These are phyloP conservation scores for Arizona elegans DNA, from an alignment of 2,113 vertebrate species.

Conservation along the genomic window DNA sequence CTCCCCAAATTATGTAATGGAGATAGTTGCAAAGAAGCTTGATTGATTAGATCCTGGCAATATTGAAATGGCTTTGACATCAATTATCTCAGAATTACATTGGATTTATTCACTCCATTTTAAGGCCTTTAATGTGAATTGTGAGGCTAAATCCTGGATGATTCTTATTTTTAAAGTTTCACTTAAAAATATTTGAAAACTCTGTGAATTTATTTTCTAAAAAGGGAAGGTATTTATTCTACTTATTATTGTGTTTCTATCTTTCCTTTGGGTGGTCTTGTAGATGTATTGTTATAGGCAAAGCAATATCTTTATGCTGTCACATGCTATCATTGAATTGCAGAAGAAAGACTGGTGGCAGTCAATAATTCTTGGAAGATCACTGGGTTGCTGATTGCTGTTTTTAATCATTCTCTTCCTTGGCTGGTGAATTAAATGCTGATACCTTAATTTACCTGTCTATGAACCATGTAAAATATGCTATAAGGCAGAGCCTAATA, in stretches of 20 bases:
- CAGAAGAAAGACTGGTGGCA: fast-evolving
- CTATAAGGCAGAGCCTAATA: constrained; percentile 4
- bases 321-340: background rate
- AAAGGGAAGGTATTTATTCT: background rate
- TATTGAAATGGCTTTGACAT: constrained; percentile 11
- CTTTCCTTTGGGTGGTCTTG: background rate
- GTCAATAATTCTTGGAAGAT: background rate
- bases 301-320: background rate
- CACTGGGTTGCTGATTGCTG: background rate
- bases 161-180: background rate
- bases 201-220: constrained; percentile 4
- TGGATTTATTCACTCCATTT: background rate
- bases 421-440: background rate
- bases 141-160: background rate
- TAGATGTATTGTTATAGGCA: background rate
- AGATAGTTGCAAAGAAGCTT: background rate
- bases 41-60: background rate
- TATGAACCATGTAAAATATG: constrained; percentile 17
- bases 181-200: constrained; percentile 23
- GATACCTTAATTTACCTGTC: background rate
- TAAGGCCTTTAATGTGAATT: constrained; percentile 25
- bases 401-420: background rate
- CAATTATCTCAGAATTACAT: background rate
- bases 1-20: background rate
- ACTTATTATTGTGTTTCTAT: background rate